Evolutionary conservation across 2,888 invertebrate genomes (phyloP), one percentile per base, ranked within the genome.

Genomic region (Pedicia rivosa): DNA sequence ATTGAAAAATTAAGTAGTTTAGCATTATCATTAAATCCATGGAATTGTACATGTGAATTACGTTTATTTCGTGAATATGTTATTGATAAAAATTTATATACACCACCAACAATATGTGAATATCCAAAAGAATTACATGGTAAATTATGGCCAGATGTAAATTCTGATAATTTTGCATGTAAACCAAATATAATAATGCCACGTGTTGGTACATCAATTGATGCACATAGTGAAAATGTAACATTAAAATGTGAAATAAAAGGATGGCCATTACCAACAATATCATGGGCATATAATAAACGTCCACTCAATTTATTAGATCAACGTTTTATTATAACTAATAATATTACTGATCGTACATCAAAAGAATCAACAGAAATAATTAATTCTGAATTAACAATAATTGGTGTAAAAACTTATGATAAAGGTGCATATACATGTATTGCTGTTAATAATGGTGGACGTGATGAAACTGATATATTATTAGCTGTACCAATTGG

Each of bases 1-100:
- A 59, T 87, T 36, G 66, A 68, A 2, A 75, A 73, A 43, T 57
- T 90, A 36, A 71, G 72, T 17, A 78, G 78, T 48, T 63, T 91
- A 28, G 78, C 78, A 37, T 64, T 90, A 2, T 73, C 75, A 43
- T 74, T 77, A 42, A 91, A 91, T 54, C 81, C 80, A 0, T 91
- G 90, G 90, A 70, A 78, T 41, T 91, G 91, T 53, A 84, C 90
- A 52, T 91, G 91, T 51, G 73, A 77, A 43, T 62, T 91, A 37
- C 74, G 80, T 50, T 69, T 71, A 13, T 81, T 90, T 45, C 72
- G 84, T 31, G 76, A 82, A 50, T 84, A 78, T 71, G 72, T 75
- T 9, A 70, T 79, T 7, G 67, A 71, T 40, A 70, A 70, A 42
- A 81, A 81, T 36, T 63, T 88, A 13, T 78, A 83, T 48, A 78